Conservation (phyloP, 2,797 vertebrate genomes). For the Acridotheres tristis region DNA sequence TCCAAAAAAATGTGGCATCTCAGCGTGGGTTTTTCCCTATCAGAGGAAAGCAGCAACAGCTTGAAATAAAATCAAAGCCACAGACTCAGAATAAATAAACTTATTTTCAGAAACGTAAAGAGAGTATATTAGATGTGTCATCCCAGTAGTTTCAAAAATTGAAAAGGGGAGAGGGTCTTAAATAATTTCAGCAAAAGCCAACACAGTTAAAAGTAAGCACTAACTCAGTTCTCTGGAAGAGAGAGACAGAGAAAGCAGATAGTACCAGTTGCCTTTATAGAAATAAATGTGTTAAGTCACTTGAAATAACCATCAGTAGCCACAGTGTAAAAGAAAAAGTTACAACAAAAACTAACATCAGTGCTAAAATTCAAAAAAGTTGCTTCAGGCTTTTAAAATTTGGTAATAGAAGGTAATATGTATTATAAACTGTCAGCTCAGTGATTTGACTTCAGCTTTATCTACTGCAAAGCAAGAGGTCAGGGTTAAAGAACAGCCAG, state of each 20-base stretch:
- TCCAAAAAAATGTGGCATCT: background rate
- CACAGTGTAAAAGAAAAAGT: background rate
- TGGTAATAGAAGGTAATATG: background rate
- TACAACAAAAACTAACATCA: background rate
- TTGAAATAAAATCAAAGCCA: constrained; percentile 13
- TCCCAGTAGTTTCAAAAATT: background rate
- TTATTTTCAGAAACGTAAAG: background rate
- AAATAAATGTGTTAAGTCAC: constrained; percentile 38
- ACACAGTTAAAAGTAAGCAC: background rate
- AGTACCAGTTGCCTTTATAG: background rate
- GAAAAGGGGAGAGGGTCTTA: background rate
- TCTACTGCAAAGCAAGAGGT: constrained; percentile 2
- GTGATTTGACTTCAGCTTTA: constrained; percentile 9
- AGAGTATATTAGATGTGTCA: background rate
- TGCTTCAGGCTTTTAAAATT: background rate
- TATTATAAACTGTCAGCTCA: background rate
- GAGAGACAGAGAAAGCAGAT: background rate
- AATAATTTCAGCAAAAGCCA: constrained; percentile 17
- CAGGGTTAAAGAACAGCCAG: constrained; percentile 24
- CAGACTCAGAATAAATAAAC: background rate
- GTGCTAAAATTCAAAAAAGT: background rate
- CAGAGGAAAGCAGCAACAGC: background rate
- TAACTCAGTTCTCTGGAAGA: background rate
- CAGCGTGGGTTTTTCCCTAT: background rate
- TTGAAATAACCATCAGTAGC: constrained; percentile 29